Base-by-base conservation (phyloP, 2,797 vertebrate genomes). In the Valencia hispanica region DNA sequence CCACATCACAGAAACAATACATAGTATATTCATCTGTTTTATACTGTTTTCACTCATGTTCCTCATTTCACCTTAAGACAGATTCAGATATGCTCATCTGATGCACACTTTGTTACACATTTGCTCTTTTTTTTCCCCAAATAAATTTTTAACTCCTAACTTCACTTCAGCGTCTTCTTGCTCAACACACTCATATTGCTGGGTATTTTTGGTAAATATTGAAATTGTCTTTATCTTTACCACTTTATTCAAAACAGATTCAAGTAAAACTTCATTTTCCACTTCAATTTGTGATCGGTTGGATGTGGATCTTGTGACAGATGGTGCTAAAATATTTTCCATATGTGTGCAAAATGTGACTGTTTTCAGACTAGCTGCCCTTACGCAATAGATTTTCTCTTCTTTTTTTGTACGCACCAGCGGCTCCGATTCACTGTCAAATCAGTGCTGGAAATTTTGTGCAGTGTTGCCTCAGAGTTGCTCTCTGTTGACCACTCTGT, bases 321-420 rank as follows among this genome's bases (percentile, higher is more conserved):
- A 91, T 91, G 91, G 88, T 85, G 82, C 73, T 78, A 94, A 68
- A 95, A 95, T 95, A 87, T 90, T 91, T 96, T 95, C 95, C 96
- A 96, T 87, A 91, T 96, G 95, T 79, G 90, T 82, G 82, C 74
- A 81, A 87, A 88, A 86, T 86, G 83, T 81, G 74, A 88, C 77
- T 78, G 82, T 89, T 88, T 90, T 81, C 71, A 86, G 86, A 86
- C 86, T 85, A 80, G 65, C 71, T 66, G 92, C 82, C 71, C 86
- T 94, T 94, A 76, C 82, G 79, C 88, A 94, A 89, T 72, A 81
- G 30, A 73, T 73, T 87, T 75, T 81, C 32, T 75, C 17, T 82
- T 84, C 74, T 73, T 61, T 68, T 73, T 61, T 68, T 18, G 45
- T 73, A 70, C 32, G 72, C 43, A 63, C 66, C 68, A 80, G 78